These are phyloP conservation scores for Sitta carolinensis DNA, from an alignment of 2,797 vertebrate genomes.

Conservation along the genomic window DNA sequence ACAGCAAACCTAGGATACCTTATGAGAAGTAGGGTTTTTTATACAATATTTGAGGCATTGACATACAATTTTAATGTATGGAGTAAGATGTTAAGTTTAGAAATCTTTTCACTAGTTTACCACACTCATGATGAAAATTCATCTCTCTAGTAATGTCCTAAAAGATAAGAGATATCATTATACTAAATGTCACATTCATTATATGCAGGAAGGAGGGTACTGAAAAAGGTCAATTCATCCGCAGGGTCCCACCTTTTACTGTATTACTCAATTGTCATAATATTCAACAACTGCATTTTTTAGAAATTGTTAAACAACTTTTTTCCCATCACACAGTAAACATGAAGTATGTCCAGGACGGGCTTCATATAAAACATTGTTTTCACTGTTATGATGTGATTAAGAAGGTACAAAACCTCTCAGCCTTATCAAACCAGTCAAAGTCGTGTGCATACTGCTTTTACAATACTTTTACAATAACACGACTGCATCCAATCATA, in stretches of 20 bases:
- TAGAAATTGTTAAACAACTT: neutral
- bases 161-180: neutral
- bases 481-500: neutral
- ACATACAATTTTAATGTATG: neutral
- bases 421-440: neutral
- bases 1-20: neutral
- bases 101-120: neutral
- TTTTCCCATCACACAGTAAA: neutral
- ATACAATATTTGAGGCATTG: neutral
- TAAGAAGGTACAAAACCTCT: neutral
- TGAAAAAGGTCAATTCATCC: neutral
- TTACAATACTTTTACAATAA: neutral
- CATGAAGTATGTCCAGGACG: neutral
- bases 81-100: neutral
- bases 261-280: neutral
- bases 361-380: neutral
- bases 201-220: neutral
- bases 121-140: neutral
- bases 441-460: neutral
- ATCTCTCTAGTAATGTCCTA: neutral
- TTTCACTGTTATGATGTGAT: neutral
- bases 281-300: neutral
- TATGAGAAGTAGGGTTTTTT: neutral
- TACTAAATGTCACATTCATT: neutral
- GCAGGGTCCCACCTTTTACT: neutral